Evolutionary conservation across 2,113 vertebrate species (phyloP), one percentile per base, ranked within the genome.

Genomic region (Gallinago jamesoni): DNA sequence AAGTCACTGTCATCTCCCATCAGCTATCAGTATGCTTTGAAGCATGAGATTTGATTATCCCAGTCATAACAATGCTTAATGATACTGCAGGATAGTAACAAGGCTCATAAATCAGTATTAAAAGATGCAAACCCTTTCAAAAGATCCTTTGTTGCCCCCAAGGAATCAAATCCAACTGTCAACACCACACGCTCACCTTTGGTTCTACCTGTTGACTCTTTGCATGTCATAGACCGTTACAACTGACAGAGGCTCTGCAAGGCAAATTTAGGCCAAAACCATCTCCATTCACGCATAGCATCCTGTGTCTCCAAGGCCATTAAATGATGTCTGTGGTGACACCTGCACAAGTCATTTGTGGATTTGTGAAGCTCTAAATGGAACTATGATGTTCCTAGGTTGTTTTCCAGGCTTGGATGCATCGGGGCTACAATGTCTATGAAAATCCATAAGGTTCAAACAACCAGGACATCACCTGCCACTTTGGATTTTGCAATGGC

Each of bases 1-100:
- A 89, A 89, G 62, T 84, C 22, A 55, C 57, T 90, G 57, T 39
- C 76, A 63, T 73, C 45, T 93, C 37, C 59, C 45, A 69, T 73
- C 63, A 93, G 74, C 74, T 83, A 22, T 64, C 55, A 63, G 60
- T 37, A 80, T 43, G 63, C 25, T 89, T 70, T 94, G 86, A 90
- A 94, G 89, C 73, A 64, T 75, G 43, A 91, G 28, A 91, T 94
- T 89, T 81, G 60, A 84, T 95, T 92, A 90, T 68, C 30, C 10
- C 3, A 7, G 68, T 87, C 52, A 77, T 75, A 92, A 74, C 72
- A 84, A 74, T 59, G 41, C 73, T 64, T 89, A 78, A 90, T 74
- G 64, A 74, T 59, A 47, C 56, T 74, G 63, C n/a, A 78, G 31
- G 23, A 39, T 55, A 60, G 64, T 70, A 92, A 67, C 63, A 86